Evolutionary conservation across 2,797 vertebrate genomes (phyloP), one percentile per base, ranked within the genome.

Genomic region (Cirrhinus molitorella): DNA sequence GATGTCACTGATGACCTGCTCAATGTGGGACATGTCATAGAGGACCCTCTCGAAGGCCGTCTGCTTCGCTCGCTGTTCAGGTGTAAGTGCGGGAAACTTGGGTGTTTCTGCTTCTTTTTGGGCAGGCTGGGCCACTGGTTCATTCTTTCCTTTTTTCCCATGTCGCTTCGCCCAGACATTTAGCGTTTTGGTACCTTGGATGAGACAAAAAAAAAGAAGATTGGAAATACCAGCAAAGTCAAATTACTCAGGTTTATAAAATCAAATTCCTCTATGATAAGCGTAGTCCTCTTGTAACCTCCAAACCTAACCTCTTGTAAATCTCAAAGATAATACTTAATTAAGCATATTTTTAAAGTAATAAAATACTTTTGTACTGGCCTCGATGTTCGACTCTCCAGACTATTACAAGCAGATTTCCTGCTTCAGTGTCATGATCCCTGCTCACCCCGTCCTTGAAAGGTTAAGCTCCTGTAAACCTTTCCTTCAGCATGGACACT

Each of bases 11-110:
- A 90, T 71, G 1, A 94, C 83, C 77, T 74, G 92, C 79, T 94
- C 89, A 7, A 92, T 93, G 89, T 96, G 93, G 53, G 90, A 79
- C 94, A 95, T 94, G 89, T 96, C 94, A 25, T 94, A 93, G 83
- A 94, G n/a, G 0, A 93, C 85, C 87, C 87, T 94, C 81, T 96
- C 95, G 31, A 95, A 94, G 0, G 92, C 89, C 0, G 94, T 89
- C 84, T 93, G 91, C 72, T 21, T 93, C 79, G 85, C 87, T 14
- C 90, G 90, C 86, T 92, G 92, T 4, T 86, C 90, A 40, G 91
- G 86, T 0, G 85, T 92, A 85, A 94, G 70, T 68, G 51, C 53
- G 2, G 93, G 91, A 65, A 87, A 61, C 49, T 73, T 90, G 37
- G 47, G 71, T 66, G 47, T 67, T 21, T 81, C 13, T 13, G 77